These are phyloP conservation scores for Odontomachus brunneus DNA, from an alignment of 1,140 invertebrate genomes.

Conservation along the genomic window DNA sequence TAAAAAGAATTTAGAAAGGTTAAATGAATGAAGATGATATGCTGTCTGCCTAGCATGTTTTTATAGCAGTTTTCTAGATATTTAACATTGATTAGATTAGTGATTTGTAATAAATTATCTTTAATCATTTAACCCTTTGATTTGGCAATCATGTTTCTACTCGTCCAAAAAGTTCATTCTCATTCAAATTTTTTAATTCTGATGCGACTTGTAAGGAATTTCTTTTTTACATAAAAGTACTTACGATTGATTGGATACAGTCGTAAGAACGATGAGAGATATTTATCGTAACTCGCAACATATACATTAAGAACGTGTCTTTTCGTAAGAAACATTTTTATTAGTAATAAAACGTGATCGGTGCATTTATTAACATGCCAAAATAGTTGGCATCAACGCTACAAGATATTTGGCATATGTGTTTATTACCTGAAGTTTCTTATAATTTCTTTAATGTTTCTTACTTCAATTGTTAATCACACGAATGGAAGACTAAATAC, in stretches of 20 bases:
- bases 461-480: slow-evolving; percentile 26
- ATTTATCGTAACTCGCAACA: background rate
- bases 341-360: background rate
- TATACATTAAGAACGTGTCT: background rate
- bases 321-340: slow-evolving; percentile 37
- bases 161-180: too few species aligned
- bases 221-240: slow-evolving; percentile 8
- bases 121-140: too few species aligned
- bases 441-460: background rate
- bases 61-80: too few species aligned
- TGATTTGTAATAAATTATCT: too few species aligned
- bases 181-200: too few species aligned
- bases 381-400: too few species aligned
- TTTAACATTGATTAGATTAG: too few species aligned
- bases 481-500: background rate
- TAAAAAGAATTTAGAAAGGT: too few species aligned
- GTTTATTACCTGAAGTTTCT: slow-evolving; percentile 15
- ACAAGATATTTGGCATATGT: background rate
- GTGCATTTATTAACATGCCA: background rate
- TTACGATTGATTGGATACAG: slow-evolving; percentile 30
- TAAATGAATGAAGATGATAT: too few species aligned
- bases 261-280: background rate
- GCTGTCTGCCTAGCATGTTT: too few species aligned
- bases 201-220: background rate
- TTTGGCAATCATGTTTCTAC: too few species aligned